A percentile compares a stretch with the other conserved stretches of the same genome.
Conservation (phyloP, 92 coral and sea anemone genomes). For the Actinostola sp. region DNA sequence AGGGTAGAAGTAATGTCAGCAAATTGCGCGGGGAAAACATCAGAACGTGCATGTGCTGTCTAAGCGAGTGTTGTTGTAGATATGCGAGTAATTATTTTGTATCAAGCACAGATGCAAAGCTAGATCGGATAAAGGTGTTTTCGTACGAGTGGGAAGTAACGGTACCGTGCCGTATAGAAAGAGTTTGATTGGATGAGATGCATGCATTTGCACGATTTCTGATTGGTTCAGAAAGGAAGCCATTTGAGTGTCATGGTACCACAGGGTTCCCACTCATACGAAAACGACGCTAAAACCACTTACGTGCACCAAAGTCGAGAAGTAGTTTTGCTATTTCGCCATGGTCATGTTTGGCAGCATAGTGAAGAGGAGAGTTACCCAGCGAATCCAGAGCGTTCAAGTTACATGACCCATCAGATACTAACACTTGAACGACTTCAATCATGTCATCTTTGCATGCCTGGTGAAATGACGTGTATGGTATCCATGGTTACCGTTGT, state of each 20-base stretch:
- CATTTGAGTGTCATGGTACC: neutral
- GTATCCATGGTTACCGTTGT: neutral
- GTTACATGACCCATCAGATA: slow-evolving; percentile 29
- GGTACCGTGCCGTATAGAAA: too few relatives aligned
- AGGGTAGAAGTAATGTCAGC: neutral
- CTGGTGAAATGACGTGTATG: slow-evolving; percentile 33
- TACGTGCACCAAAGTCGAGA: slow-evolving; percentile 72
- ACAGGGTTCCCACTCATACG: neutral
- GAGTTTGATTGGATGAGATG: too few relatives aligned
- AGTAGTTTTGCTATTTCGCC: slow-evolving; percentile 49
- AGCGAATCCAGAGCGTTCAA: slow-evolving; percentile 30
- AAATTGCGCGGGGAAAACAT: too few relatives aligned
- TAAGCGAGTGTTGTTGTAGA: too few relatives aligned
- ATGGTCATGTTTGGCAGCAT: slow-evolving; percentile 66
- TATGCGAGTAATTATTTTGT: too few relatives aligned
- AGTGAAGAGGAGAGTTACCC: slow-evolving; percentile 74
- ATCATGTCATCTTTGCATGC: slow-evolving; percentile 64
- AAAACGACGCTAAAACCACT: neutral
- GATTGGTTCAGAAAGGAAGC: too few relatives aligned
- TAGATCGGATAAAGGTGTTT: too few relatives aligned
- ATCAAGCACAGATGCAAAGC: too few relatives aligned
- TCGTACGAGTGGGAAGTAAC: too few relatives aligned
- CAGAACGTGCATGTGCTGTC: too few relatives aligned
- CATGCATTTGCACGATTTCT: too few relatives aligned
- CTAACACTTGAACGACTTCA: slow-evolving; percentile 34